Evolutionary conservation across 2,888 invertebrate species (phyloP), one percentile per base, ranked within the genome.

Genomic region (Leucoptera coffeella): DNA sequence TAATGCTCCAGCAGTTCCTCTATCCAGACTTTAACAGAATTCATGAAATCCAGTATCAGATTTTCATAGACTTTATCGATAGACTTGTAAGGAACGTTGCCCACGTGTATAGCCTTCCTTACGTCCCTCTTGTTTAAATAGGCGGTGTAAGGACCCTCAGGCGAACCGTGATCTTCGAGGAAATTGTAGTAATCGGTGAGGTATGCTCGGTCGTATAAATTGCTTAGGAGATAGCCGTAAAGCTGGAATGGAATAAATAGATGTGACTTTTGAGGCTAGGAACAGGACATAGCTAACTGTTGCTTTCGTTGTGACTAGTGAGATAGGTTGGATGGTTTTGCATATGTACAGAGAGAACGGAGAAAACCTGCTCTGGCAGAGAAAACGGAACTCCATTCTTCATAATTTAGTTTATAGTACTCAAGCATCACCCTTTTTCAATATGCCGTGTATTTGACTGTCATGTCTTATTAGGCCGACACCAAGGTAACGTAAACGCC

Each of bases 21-120:
- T 0, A 75, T 50, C 72, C 73, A 73, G 31, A 51, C 49, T 40
- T 76, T 78, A 2, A 77, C 75, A 13, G 76, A 76, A 9, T 53
- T 56, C 73, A 75, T 73, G 35, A 75, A 73, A 39, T 75, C 75
- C 0, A 61, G 62, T 24, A 69, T 59, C 2, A 75, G 51, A 30
- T 65, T 65, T 23, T 54, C 45, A 30, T 74, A 74, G 11, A 75
- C 75, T 1, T 60, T 57, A 6, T 61, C 64, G 15, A 73, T 65
- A 1, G 67, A 61, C 2, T 69, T 61, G 37, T 72, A 74, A 40
- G 61, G 61, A 2, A 58, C 60, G 35, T 57, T 58, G 13, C 75
- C 75, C 2, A 75, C 74, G 34, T 75, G 74, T 2, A 75, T 35
- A 0, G 74, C 73, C n/a, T 50, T 47, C 2, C 74, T 50, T 2